Percentiles rank a stretch among this genome's conserved stretches.
These are phyloP conservation scores for Drosophila nr. perissopoda DNA, from an alignment of 2,888 invertebrate genomes.

Conservation along the genomic window DNA sequence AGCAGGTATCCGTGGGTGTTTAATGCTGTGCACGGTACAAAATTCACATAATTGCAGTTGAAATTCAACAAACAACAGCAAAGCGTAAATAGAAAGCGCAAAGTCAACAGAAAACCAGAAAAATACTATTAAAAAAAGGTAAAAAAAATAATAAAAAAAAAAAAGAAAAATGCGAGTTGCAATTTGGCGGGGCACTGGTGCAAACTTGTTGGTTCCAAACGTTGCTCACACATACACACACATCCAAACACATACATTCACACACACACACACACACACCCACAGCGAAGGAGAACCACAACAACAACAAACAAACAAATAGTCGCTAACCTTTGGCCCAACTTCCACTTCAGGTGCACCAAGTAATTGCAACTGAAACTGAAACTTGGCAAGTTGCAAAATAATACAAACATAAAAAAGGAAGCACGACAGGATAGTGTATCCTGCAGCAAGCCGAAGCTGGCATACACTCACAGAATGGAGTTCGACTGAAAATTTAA, in stretches of 20 bases:
- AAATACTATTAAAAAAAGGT: conserved; percentile 11
- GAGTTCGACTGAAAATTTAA: background rate
- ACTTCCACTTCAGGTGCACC: conserved; percentile 76
- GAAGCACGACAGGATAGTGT: background rate
- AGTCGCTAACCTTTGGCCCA: conserved; percentile 69
- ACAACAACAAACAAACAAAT: conserved; percentile 68
- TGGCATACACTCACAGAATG: background rate
- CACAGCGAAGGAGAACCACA: conserved; percentile 5
- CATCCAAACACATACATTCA: conserved; percentile 20
- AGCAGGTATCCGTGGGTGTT: conserved; percentile 39
- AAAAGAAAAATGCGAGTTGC: conserved; percentile 36
- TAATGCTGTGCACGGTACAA: conserved; percentile 78
- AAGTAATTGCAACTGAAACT: conserved; percentile 75
- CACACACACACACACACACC: conserved; percentile 16
- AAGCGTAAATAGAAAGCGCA: conserved; percentile 80
- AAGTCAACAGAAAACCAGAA: conserved; percentile 72
- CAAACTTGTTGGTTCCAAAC: conserved; percentile 30
- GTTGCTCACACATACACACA: conserved; percentile 26
- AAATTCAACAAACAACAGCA: conserved; percentile 77
- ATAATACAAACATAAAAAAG: conserved; percentile 17
- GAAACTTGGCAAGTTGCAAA: conserved; percentile 73
- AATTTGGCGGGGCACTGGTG: conserved; percentile 31
- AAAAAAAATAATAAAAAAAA: conserved; percentile 7
- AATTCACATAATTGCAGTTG: conserved; percentile 80
- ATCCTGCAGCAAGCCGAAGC: background rate